phyloP scores from a whole-genome alignment of 2,113 vertebrate genomes.

The Sciurus niger region DNA sequence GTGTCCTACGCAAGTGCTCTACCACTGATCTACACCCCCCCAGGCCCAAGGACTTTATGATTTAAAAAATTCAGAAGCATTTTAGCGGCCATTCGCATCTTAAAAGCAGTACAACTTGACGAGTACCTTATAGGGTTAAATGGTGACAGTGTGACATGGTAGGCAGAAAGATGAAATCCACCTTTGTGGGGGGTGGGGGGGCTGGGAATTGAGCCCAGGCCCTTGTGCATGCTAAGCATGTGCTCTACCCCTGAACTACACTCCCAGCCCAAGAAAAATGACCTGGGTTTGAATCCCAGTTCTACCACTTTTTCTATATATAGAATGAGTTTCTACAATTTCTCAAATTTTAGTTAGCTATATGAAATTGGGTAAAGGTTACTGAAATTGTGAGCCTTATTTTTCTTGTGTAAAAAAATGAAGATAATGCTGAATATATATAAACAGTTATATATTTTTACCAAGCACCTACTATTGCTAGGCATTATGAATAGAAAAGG shows the following conservation, averaged over 20 bases:
- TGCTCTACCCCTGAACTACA: background rate
- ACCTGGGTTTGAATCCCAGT: background rate
- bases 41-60: conserved; percentile 1
- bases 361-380: conserved; percentile 24
- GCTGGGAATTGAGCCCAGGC: background rate
- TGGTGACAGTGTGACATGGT: background rate
- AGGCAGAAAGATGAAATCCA: background rate
- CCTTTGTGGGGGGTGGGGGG: background rate
- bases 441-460: conserved; percentile 18
- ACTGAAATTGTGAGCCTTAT: background rate
- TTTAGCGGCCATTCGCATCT: conserved; percentile 35
- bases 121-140: background rate
- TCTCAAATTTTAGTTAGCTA: background rate
- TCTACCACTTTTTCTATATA: background rate
- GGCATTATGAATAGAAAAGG: background rate
- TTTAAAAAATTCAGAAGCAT: background rate
- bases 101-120: background rate
- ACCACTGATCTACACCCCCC: background rate
- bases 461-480: background rate
- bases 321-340: too few relatives aligned
- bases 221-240: background rate
- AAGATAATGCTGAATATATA: background rate
- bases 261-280: background rate
- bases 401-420: conserved; percentile 54
- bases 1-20: background rate